Percentiles rank a stretch among this genome's conserved stretches.
phyloP scores from a whole-genome alignment of 92 coral and sea anemone species.

The Heteractis magnifica region DNA sequence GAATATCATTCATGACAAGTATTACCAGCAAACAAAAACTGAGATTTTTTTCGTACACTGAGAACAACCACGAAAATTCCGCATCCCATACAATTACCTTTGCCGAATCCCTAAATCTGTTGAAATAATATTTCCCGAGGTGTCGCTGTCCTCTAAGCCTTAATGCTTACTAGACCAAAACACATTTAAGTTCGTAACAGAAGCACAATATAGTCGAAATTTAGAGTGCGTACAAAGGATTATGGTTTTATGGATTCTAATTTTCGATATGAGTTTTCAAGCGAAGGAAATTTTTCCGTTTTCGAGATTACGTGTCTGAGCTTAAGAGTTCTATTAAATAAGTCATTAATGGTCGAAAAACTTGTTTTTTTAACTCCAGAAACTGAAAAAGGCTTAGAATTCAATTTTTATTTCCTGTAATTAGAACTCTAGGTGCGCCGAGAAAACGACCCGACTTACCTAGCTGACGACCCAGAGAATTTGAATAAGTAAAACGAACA shows the following conservation, averaged over 20 bases:
- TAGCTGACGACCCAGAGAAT: too few relatives aligned
- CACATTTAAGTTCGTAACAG: background rate
- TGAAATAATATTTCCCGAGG: background rate
- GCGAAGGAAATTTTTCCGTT: background rate
- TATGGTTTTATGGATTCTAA: background rate
- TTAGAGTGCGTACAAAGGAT: background rate
- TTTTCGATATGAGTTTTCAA: background rate
- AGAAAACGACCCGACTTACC: background rate
- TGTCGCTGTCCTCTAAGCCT: background rate
- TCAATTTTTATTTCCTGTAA: background rate
- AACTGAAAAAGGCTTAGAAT: background rate
- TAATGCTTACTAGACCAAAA: background rate
- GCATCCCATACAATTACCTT: too few relatives aligned
- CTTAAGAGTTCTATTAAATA: slow-evolving; percentile 5
- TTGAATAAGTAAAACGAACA: too few relatives aligned
- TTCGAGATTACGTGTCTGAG: slow-evolving; percentile 6
- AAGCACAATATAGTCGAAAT: background rate
- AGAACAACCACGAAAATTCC: too few relatives aligned
- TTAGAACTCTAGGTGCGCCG: background rate
- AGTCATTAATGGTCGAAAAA: slow-evolving; percentile 9
- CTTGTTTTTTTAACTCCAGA: background rate
- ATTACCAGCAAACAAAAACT: too few relatives aligned
- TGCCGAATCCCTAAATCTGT: background rate
- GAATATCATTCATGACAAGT: too few relatives aligned
- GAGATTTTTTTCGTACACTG: too few relatives aligned